These are phyloP conservation scores for Ammodramus savannarum DNA, from an alignment of 2,113 vertebrate genomes.

Conservation along the genomic window DNA sequence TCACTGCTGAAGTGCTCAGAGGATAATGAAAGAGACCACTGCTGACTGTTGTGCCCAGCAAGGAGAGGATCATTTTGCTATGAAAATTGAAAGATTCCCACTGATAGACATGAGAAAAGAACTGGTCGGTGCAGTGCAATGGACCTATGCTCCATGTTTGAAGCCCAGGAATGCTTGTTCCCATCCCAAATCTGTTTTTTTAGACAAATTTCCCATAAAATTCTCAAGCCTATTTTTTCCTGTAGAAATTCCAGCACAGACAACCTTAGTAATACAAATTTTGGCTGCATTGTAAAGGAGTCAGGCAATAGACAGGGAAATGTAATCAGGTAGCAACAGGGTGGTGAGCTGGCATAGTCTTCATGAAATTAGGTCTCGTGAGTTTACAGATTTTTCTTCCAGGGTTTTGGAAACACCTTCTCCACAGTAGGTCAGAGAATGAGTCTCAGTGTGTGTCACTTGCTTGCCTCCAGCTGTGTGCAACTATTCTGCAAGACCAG, in stretches of 20 bases:
- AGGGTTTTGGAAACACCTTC: neutral
- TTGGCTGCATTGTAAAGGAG: neutral
- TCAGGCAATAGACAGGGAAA: neutral
- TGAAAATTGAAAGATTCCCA: neutral
- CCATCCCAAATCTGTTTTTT: neutral
- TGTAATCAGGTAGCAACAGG: neutral
- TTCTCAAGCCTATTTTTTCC: neutral
- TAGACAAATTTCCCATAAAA: neutral
- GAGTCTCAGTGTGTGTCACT: neutral
- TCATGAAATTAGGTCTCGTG: neutral
- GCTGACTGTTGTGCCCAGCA: neutral
- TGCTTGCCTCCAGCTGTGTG: neutral
- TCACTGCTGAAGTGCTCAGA: neutral
- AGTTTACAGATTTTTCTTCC: neutral
- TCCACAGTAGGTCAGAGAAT: neutral
- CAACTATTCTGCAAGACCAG: neutral
- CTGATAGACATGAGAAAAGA: neutral
- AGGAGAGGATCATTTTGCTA: neutral
- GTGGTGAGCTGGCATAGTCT: neutral
- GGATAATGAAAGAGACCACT: neutral
- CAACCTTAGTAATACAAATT: neutral
- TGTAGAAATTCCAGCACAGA: neutral
- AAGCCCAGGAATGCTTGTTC: neutral
- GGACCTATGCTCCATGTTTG: neutral
- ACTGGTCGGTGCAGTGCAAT: neutral